Evolutionary conservation across 1,140 invertebrate genomes (phyloP).

Genomic region (Solenopsis invicta): DNA sequence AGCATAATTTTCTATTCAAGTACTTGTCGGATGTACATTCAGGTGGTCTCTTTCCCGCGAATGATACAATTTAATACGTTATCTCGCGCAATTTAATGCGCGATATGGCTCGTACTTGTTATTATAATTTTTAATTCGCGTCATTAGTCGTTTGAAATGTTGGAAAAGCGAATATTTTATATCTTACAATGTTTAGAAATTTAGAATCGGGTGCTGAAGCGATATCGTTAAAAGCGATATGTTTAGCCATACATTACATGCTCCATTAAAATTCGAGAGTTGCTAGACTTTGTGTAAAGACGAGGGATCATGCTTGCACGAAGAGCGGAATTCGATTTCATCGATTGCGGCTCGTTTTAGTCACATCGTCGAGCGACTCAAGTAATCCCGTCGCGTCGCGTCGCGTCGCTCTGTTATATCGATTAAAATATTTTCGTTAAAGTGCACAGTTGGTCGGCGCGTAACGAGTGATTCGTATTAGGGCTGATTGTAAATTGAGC

Average conservation of each 20-base stretch:
- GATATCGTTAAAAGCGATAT: not conserved
- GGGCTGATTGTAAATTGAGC: slow-evolving; percentile 86
- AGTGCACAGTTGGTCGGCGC: slow-evolving; percentile 56
- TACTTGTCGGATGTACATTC: not conserved
- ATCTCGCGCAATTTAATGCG: not conserved
- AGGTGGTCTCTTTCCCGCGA: slow-evolving; percentile 15
- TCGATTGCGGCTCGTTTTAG: slow-evolving; percentile 31
- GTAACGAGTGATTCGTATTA: slow-evolving; percentile 78
- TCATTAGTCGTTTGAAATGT: not conserved
- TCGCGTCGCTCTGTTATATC: too few relatives aligned
- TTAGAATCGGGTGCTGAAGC: not conserved
- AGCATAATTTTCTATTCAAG: slow-evolving; percentile 65
- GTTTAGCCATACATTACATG: not conserved
- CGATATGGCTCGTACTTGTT: not conserved
- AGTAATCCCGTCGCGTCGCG: slow-evolving; percentile 59
- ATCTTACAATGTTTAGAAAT: not conserved
- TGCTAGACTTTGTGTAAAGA: not conserved
- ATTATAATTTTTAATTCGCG: not conserved
- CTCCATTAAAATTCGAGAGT: not conserved
- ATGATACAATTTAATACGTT: slow-evolving; percentile 35
- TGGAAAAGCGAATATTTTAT: not conserved
- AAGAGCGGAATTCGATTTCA: slow-evolving; percentile 8
- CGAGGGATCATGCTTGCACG: slow-evolving; percentile 10
- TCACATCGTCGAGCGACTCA: slow-evolving; percentile 50
- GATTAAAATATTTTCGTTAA: slow-evolving; percentile 77